phyloP scores from a whole-genome alignment of 2,113 vertebrate species.

The Ovibos moschatus region DNA sequence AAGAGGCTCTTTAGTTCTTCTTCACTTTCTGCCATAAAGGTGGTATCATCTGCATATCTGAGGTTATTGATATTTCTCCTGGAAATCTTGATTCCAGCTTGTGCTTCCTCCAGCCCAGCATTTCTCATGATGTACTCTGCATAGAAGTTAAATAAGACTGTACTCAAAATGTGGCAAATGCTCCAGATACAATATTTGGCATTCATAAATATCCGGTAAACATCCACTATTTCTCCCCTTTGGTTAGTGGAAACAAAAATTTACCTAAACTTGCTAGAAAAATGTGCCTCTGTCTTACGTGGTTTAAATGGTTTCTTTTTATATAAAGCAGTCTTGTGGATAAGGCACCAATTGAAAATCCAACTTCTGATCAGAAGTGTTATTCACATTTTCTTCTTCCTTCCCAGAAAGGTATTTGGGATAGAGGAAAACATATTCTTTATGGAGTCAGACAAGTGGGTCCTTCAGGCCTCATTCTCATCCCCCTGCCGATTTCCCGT shows the following conservation, averaged over 20 bases:
- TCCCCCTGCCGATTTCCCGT: neutral
- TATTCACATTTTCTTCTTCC: neutral
- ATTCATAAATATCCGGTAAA: neutral
- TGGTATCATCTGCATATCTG: neutral
- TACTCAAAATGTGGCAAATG: neutral
- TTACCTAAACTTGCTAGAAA: neutral
- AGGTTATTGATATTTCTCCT: neutral
- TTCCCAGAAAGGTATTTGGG: neutral
- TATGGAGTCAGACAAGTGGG: neutral
- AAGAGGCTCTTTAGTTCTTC: neutral
- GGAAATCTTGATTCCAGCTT: neutral
- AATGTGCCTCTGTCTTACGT: neutral
- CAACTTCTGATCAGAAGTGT: neutral
- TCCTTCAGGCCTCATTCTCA: neutral
- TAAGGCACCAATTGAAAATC: neutral
- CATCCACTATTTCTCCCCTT: neutral
- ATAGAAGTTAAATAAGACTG: neutral
- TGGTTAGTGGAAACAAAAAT: neutral
- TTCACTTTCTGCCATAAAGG: neutral
- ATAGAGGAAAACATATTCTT: neutral
- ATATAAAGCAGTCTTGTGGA: neutral
- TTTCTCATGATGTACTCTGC: neutral
- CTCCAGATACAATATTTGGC: neutral
- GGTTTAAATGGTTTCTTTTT: neutral
- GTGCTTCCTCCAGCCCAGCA: neutral